Evolutionary conservation across 2,888 invertebrate genomes (phyloP).

Genomic region (Galerucella pusilla): DNA sequence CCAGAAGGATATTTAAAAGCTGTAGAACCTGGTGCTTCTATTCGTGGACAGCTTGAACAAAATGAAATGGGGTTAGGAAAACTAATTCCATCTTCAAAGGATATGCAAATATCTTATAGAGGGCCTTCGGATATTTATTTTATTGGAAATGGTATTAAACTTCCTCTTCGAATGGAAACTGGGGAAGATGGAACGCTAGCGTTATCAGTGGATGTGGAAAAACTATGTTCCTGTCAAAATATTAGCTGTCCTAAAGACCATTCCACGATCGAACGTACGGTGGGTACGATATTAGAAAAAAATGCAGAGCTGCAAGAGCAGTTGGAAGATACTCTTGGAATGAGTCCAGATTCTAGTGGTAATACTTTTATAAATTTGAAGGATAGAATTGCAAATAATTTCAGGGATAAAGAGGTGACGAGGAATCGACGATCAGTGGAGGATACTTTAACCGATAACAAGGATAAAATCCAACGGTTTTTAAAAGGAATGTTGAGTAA

Average conservation of each 20-base stretch:
- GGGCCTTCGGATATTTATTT: slow-evolving; percentile 55
- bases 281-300: slow-evolving; percentile 50
- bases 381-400: slow-evolving; percentile 13
- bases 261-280: slow-evolving; percentile 47
- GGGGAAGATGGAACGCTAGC: slow-evolving; percentile 58
- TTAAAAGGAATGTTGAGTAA: slow-evolving; percentile 27
- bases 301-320: slow-evolving; percentile 49
- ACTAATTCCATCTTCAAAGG: slow-evolving; percentile 39
- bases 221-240: slow-evolving; percentile 59
- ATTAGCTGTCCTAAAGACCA: slow-evolving; percentile 51
- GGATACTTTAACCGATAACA: background rate
- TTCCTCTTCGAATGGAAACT: slow-evolving; percentile 60
- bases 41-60: slow-evolving; percentile 20
- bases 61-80: slow-evolving; percentile 34
- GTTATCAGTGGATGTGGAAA: slow-evolving; percentile 60
- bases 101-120: slow-evolving; percentile 23
- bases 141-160: slow-evolving; percentile 60
- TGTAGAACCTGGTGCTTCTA: slow-evolving; percentile 1
- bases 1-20: background rate
- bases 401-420: background rate
- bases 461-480: background rate
- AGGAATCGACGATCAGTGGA: background rate
- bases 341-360: background rate
- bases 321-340: slow-evolving; percentile 19
- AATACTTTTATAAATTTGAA: slow-evolving; percentile 19